These are phyloP conservation scores for Aythya baeri DNA, from an alignment of 2,113 vertebrate species.

Conservation along the genomic window DNA sequence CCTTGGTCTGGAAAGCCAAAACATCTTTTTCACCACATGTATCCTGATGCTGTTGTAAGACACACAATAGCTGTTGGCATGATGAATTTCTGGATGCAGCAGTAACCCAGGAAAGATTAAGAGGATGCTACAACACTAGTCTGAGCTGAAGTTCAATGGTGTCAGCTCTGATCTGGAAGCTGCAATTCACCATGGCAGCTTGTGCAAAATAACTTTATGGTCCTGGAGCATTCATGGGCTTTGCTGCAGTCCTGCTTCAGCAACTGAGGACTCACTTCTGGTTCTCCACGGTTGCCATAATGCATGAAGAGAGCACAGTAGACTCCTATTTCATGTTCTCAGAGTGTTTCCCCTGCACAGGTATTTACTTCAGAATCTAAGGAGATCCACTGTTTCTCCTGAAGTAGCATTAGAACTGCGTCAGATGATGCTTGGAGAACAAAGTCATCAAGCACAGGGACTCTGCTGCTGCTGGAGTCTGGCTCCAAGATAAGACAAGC, in stretches of 20 bases:
- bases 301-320: neutral
- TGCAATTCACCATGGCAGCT: neutral
- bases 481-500: neutral
- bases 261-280: neutral
- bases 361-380: neutral
- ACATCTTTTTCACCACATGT: neutral
- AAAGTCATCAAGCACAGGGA: neutral
- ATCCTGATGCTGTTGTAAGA: neutral
- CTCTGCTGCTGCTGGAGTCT: neutral
- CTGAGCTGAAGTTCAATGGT: neutral
- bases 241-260: neutral
- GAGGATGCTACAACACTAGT: neutral
- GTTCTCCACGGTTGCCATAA: neutral
- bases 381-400: neutral
- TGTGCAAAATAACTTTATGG: neutral
- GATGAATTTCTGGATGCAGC: neutral
- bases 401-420: neutral
- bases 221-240: neutral
- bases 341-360: neutral
- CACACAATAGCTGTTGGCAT: neutral
- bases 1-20: neutral
- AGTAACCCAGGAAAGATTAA: neutral
- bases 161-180: neutral
- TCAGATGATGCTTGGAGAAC: neutral
- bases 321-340: neutral